These are phyloP conservation scores for Poecilia gillii DNA, from an alignment of 2,797 vertebrate species.

Conservation along the genomic window DNA sequence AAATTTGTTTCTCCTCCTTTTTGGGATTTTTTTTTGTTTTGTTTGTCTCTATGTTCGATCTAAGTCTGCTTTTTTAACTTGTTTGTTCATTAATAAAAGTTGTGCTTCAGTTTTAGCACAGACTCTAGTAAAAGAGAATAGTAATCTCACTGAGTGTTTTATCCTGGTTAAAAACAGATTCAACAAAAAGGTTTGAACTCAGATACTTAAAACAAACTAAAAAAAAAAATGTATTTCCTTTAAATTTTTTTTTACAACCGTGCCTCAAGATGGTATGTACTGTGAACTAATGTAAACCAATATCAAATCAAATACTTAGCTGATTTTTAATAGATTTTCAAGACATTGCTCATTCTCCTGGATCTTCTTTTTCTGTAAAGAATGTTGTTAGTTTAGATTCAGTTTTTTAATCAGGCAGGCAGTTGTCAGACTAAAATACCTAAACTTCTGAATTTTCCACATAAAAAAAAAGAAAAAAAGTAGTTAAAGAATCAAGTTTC, in stretches of 20 bases:
- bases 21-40: too few relatives aligned
- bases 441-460: not conserved
- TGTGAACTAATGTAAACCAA: not conserved
- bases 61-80: not conserved
- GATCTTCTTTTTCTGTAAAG: not conserved
- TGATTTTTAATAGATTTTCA: not conserved
- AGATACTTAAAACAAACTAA: not conserved
- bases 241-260: not conserved
- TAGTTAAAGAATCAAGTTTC: not conserved
- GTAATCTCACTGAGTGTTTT: not conserved
- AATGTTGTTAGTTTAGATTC: not conserved
- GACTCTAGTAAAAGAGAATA: not conserved
- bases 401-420: not conserved
- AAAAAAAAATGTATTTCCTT: not conserved
- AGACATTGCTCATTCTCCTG: not conserved
- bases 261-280: not conserved
- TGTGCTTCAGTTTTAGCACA: not conserved
- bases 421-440: not conserved
- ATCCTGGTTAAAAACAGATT: not conserved
- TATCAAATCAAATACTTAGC: not conserved
- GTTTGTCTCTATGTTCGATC: not conserved
- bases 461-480: not conserved
- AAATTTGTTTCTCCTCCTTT: not conserved
- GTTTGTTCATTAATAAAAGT: not conserved
- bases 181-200: not conserved